A percentile compares a stretch with the other conserved stretches of the same genome.
Evolutionary conservation across 2,113 vertebrate species (phyloP).

Genomic region (Ornithorhynchus anatinus): DNA sequence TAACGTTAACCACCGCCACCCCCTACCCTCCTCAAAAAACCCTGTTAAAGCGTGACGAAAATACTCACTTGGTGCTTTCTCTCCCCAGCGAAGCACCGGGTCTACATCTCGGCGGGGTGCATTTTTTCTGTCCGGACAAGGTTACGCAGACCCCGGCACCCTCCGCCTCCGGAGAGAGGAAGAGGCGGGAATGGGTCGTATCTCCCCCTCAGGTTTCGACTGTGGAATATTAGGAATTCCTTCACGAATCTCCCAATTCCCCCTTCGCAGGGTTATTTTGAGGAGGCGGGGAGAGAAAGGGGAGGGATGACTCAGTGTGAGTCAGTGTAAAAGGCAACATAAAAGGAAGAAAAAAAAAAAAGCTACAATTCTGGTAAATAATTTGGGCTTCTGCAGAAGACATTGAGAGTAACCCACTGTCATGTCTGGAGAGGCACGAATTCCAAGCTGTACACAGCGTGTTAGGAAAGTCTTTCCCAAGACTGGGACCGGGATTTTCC

Average conservation of each 20-base stretch:
- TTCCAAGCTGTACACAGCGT: too few relatives aligned
- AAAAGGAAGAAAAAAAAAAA: too few relatives aligned
- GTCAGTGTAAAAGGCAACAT: slow-evolving; percentile 44
- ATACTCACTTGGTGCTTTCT: background rate
- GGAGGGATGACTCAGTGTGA: slow-evolving; percentile 52
- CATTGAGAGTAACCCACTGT: slow-evolving; percentile 59
- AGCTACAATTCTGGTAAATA: slow-evolving; percentile 52
- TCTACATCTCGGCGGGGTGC: background rate
- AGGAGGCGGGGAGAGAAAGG: slow-evolving; percentile 37
- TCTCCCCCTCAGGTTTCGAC: background rate
- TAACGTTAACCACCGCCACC: too few relatives aligned
- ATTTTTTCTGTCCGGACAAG: background rate
- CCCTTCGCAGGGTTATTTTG: slow-evolving; percentile 6
- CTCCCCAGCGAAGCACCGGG: background rate
- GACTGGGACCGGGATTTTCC: too few relatives aligned
- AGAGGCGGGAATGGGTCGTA: background rate
- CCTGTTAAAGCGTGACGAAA: background rate
- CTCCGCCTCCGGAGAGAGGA: too few relatives aligned
- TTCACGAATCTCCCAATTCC: slow-evolving; percentile 13
- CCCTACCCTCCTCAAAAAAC: too few relatives aligned
- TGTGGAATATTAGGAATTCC: slow-evolving; percentile 12
- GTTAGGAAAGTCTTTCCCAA: too few relatives aligned
- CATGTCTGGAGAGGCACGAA: too few relatives aligned
- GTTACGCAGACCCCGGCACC: too few relatives aligned
- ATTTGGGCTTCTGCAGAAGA: slow-evolving; percentile 56